Conservation (phyloP, 2,888 invertebrate species). For the Tortrix viridana region DNA sequence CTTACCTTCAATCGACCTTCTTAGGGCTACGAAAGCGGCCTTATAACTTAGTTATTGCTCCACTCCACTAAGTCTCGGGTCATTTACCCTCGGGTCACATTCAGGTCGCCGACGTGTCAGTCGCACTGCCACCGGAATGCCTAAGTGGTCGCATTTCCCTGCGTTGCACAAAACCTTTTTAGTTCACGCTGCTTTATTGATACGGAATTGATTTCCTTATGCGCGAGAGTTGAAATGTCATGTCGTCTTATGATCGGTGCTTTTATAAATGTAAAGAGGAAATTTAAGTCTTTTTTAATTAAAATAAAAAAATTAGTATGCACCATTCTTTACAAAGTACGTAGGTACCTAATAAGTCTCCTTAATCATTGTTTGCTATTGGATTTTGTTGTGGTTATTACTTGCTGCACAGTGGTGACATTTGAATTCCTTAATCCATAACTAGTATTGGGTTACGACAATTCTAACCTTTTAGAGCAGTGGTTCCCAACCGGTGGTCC, state of each 20-base stretch:
- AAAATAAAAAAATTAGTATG: too few species aligned
- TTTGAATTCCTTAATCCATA: too few species aligned
- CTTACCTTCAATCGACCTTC: slow-evolving; percentile 23
- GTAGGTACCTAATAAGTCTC: too few species aligned
- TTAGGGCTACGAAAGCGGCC: slow-evolving; percentile 37
- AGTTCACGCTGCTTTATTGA: slow-evolving; percentile 27
- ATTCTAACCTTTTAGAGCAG: too few species aligned
- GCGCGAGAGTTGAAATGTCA: slow-evolving; percentile 18
- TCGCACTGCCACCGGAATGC: slow-evolving; percentile 29
- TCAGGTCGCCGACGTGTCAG: slow-evolving; percentile 33
- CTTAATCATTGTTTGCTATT: too few species aligned
- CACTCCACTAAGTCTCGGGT: slow-evolving; percentile 35
- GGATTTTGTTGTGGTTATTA: too few species aligned
- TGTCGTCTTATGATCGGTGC: background rate
- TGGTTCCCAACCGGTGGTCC: too few species aligned
- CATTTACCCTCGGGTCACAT: slow-evolving; percentile 35
- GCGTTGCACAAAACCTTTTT: slow-evolving; percentile 37
- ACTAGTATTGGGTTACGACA: too few species aligned
- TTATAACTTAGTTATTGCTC: slow-evolving; percentile 37
- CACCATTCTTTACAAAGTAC: too few species aligned
- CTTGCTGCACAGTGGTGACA: too few species aligned
- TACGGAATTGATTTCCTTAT: slow-evolving; percentile 20
- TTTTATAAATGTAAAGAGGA: too few species aligned
- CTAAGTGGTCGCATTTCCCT: slow-evolving; percentile 34
- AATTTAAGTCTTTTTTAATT: too few species aligned